These are phyloP conservation scores for Athene noctua DNA, from an alignment of 2,113 vertebrate genomes.

Conservation along the genomic window DNA sequence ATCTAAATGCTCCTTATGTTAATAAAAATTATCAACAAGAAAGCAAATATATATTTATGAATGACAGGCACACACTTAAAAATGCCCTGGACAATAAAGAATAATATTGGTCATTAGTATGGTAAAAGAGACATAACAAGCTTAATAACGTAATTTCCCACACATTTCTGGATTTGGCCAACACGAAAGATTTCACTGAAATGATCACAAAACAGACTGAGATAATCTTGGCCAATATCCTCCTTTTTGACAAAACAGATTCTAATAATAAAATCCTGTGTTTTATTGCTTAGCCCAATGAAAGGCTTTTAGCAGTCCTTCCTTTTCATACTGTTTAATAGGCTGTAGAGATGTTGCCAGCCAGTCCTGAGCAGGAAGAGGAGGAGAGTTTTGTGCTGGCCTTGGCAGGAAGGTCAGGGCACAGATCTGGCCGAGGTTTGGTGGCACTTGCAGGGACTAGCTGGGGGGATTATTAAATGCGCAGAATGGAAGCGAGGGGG, in stretches of 20 bases:
- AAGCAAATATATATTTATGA: not conserved
- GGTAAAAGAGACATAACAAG: not conserved
- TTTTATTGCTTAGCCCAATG: not conserved
- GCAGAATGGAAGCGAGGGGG: not conserved
- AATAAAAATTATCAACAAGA: not conserved
- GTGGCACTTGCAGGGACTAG: not conserved
- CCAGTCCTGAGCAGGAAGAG: not conserved
- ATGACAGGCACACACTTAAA: not conserved
- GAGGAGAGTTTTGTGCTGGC: not conserved
- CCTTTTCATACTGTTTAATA: not conserved
- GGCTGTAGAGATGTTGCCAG: not conserved
- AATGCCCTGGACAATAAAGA: not conserved
- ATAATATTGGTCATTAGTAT: not conserved
- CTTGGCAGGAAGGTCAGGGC: not conserved
- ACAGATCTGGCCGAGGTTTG: not conserved
- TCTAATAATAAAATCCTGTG: not conserved
- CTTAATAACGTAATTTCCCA: slow-evolving; percentile 40
- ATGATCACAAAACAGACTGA: not conserved
- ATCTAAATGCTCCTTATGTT: not conserved
- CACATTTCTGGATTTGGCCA: not conserved
- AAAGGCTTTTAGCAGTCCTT: slow-evolving; percentile 15
- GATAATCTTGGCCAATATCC: slow-evolving; percentile 25
- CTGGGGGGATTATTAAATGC: not conserved
- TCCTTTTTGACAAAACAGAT: slow-evolving; percentile 3
- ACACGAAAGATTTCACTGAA: not conserved